phyloP scores from a whole-genome alignment of 2,113 vertebrate genomes.

The Tragelaphus strepsiceros region DNA sequence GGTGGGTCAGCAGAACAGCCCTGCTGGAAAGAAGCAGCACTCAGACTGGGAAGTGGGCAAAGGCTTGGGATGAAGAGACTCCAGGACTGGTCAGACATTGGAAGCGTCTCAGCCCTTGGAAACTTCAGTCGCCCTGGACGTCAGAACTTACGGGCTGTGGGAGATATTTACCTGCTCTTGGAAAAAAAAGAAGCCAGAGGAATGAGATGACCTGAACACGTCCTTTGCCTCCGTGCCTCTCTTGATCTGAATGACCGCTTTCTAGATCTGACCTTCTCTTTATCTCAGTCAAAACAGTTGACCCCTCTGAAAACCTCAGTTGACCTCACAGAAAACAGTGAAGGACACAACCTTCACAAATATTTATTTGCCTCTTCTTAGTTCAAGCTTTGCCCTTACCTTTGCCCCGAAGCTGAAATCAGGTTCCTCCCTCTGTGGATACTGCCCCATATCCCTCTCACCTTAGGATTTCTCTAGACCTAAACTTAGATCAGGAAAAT shows the following conservation, averaged over 20 bases:
- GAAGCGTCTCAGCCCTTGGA: neutral
- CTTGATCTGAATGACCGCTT: neutral
- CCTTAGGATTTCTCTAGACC: neutral
- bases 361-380: constrained; percentile 36
- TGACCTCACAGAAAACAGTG: neutral
- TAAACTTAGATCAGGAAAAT: neutral
- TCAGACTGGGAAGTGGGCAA: neutral
- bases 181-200: neutral
- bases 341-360: neutral
- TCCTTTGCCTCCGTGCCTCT: neutral
- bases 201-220: neutral
- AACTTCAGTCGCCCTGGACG: neutral
- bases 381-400: neutral
- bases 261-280: neutral
- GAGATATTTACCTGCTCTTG: neutral
- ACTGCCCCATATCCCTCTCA: neutral
- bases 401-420: neutral
- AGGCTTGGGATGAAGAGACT: neutral
- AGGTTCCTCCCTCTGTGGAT: neutral
- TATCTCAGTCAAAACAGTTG: neutral
- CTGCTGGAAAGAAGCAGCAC: neutral
- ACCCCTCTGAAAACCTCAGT: neutral
- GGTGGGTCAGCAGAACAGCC: neutral
- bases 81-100: neutral
- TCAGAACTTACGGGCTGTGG: neutral